phyloP scores from a whole-genome alignment of 2,888 invertebrate species.

The Phrixothrix hirtus region DNA sequence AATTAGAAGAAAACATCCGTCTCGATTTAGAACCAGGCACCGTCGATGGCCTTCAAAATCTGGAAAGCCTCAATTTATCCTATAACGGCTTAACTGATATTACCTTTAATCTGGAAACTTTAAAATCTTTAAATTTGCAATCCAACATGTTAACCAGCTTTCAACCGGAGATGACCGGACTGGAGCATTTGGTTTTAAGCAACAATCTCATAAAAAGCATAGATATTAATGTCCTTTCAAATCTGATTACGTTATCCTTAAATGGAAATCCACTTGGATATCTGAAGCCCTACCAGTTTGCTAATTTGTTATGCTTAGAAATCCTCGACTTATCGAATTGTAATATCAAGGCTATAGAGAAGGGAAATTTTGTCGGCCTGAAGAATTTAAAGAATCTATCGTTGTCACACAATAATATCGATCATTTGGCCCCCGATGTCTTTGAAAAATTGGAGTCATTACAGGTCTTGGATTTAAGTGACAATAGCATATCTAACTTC shows the following conservation, averaged over 20 bases:
- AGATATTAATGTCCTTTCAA: not conserved
- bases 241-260: not conserved
- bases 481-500: not conserved
- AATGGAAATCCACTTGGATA: constrained; percentile 1
- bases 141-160: not conserved
- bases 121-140: constrained; percentile 2
- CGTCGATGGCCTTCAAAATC: not conserved
- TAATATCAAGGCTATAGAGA: not conserved
- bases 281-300: constrained; percentile 1
- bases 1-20: not conserved
- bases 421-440: not conserved
- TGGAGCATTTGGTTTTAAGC: not conserved
- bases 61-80: constrained; percentile 1
- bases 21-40: not conserved
- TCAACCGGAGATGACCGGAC: not conserved
- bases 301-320: not conserved
- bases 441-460: not conserved
- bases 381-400: not conserved
- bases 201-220: not conserved
- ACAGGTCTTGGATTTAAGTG: not conserved
- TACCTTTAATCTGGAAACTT: not conserved
- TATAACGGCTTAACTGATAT: not conserved
- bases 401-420: not conserved
- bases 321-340: constrained; percentile 1
- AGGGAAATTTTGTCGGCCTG: not conserved